phyloP scores from a whole-genome alignment of 2,888 invertebrate species.

The Aleiodes alternator region DNA sequence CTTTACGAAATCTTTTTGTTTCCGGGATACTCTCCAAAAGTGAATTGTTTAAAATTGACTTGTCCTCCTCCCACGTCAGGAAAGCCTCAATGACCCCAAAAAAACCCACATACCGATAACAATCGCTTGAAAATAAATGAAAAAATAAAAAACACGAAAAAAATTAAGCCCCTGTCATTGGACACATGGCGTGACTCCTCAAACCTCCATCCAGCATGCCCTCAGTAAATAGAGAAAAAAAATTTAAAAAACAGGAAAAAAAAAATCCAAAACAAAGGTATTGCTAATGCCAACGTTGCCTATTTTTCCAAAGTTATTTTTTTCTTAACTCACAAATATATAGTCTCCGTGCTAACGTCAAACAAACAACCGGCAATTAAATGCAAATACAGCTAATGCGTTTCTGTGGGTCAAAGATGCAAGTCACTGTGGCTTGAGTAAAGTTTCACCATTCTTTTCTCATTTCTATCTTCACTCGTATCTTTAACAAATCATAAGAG shows the following conservation, averaged over 20 bases:
- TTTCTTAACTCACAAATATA: conserved; percentile 32
- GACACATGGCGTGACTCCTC: conserved; percentile 35
- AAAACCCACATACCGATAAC: conserved; percentile 23
- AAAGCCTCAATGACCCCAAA: conserved; percentile 2
- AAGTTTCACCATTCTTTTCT: conserved; percentile 49
- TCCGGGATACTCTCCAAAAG: too few species aligned
- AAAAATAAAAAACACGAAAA: too few species aligned
- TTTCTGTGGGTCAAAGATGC: conserved; percentile 68
- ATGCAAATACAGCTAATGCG: conserved; percentile 75
- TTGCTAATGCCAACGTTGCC: neutral
- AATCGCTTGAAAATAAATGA: conserved; percentile 2
- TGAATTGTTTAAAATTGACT: too few species aligned
- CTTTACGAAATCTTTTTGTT: too few species aligned
- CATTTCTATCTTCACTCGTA: conserved; percentile 18
- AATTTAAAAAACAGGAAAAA: neutral
- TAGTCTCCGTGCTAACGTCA: conserved; percentile 60
- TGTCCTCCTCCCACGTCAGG: too few species aligned
- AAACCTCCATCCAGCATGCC: neutral
- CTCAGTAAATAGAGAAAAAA: conserved; percentile 4
- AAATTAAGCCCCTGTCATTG: neutral
- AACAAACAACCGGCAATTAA: conserved; percentile 75
- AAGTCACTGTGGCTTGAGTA: conserved; percentile 71
- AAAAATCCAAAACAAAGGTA: neutral
- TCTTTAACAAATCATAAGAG: conserved; percentile 18
- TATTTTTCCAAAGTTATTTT: neutral